Evolutionary conservation across 2,113 vertebrate genomes (phyloP), one percentile per base, ranked within the genome.

Genomic region (Podarcis cretensis): DNA sequence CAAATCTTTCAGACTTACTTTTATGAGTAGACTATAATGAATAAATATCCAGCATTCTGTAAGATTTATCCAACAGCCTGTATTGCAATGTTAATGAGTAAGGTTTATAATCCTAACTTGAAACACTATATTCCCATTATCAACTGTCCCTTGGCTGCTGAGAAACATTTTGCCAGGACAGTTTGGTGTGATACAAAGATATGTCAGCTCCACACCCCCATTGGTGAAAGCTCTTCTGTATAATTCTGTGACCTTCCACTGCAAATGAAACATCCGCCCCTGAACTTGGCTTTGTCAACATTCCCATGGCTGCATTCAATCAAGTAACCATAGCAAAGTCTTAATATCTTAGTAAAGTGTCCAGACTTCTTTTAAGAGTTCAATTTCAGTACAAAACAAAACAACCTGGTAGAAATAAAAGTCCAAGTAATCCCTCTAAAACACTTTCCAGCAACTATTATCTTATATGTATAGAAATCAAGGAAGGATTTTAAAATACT

Each of bases 311-410:
- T 91, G 48, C 8, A 82, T 68, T 81, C 57, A 88, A 57, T 79
- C 59, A 66, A 85, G 84, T 86, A 86, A 89, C 89, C 78, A 86
- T 65, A 90, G 81, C 75, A 90, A 87, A 90, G 23, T 6, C 37
- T 43, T 73, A 74, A 84, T 87, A 83, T 79, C 37, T 90, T 87
- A 73, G 27, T 71, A 78, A 68, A 71, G 30, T 21, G 66, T 68
- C 37, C 71, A 90, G 74, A 63, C 27, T 83, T 77, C 20, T 71
- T 74, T 76, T 13, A 83, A 87, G 12, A 84, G 59, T 75, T 80
- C 66, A 79, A n/a, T 69, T 90, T 84, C 59, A 84, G 43, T 71
- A 32, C 10, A 63, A 40, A 76, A 86, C 48, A 74, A 85, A 75
- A 89, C 54, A 90, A 86, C 48, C 9, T 54, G 12, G 48, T 76